phyloP scores from a whole-genome alignment of 64 coral and sea anemone species.

The Astreopora myriophthalma region DNA sequence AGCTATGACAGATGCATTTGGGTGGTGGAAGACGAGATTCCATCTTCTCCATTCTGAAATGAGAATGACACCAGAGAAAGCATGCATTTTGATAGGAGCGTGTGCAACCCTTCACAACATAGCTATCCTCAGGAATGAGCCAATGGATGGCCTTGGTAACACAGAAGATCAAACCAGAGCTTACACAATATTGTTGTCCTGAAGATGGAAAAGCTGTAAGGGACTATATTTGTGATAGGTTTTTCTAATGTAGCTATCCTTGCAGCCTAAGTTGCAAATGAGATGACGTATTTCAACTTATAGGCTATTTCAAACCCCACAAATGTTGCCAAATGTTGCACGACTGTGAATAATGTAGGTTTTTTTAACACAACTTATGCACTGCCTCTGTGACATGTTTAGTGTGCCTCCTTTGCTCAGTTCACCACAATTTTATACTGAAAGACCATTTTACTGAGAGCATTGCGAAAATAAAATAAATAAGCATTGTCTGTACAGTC shows the following conservation, averaged over 20 bases:
- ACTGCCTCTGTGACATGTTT: not conserved
- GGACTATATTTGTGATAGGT: not conserved
- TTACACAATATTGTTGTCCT: not conserved
- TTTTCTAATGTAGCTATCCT: not conserved
- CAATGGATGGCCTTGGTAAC: not conserved
- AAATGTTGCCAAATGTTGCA: too few relatives aligned
- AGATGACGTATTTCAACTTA: not conserved
- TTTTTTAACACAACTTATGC: too few relatives aligned
- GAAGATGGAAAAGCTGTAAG: not conserved
- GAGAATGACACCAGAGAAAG: not conserved
- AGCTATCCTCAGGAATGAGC: not conserved
- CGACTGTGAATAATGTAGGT: too few relatives aligned
- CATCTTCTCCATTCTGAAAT: slow-evolving; percentile 48
- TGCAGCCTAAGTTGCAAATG: not conserved
- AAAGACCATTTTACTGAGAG: not conserved
- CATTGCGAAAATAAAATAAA: not conserved
- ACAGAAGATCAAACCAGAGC: not conserved
- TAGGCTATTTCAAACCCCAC: not conserved
- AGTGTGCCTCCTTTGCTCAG: not conserved
- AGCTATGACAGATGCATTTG: too few relatives aligned
- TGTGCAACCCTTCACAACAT: not conserved
- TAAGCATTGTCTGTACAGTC: too few relatives aligned
- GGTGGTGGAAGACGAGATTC: slow-evolving; percentile 41
- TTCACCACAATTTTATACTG: not conserved
- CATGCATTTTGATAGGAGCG: not conserved